These are phyloP conservation scores for Pomacea maculata DNA, from an alignment of 1,140 invertebrate species.

Conservation along the genomic window DNA sequence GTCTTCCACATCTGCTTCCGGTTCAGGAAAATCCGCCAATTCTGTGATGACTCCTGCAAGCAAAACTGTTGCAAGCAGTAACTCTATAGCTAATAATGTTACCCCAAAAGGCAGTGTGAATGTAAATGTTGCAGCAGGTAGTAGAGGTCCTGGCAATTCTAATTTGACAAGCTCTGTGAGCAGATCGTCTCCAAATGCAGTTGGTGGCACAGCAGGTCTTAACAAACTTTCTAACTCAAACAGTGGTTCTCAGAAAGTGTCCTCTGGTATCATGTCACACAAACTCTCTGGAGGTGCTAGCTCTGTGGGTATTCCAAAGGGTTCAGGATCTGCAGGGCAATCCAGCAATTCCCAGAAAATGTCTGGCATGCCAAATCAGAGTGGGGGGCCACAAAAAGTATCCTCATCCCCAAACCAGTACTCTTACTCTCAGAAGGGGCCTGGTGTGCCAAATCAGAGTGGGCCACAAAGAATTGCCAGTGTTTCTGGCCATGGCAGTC, in stretches of 20 bases:
- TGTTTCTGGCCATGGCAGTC: too few species aligned
- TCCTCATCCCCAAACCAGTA: too few species aligned
- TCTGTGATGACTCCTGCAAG: slow-evolving; percentile 21
- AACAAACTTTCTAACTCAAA: background rate
- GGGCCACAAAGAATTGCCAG: too few species aligned
- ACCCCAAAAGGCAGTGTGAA: background rate
- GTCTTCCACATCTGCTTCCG: slow-evolving; percentile 14
- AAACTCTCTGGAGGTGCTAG: too few species aligned
- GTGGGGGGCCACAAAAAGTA: background rate
- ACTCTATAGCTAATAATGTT: slow-evolving; percentile 1
- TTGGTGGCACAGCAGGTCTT: background rate
- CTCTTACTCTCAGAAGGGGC: too few species aligned
- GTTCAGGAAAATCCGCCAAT: slow-evolving; percentile 4
- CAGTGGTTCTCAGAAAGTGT: slow-evolving; percentile 1
- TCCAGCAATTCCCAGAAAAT: too few species aligned
- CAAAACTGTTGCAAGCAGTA: slow-evolving; percentile 16
- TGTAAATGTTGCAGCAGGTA: background rate
- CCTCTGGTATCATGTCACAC: background rate
- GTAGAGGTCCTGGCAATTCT: background rate
- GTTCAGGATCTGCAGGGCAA: too few species aligned
- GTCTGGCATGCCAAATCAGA: background rate
- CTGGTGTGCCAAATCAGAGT: too few species aligned
- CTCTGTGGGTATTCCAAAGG: too few species aligned
- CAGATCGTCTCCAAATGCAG: background rate
- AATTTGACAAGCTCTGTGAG: background rate